A percentile compares a stretch with the other conserved stretches of the same genome.
Conservation (phyloP, 2,113 vertebrate species). For the Felis catus region DNA sequence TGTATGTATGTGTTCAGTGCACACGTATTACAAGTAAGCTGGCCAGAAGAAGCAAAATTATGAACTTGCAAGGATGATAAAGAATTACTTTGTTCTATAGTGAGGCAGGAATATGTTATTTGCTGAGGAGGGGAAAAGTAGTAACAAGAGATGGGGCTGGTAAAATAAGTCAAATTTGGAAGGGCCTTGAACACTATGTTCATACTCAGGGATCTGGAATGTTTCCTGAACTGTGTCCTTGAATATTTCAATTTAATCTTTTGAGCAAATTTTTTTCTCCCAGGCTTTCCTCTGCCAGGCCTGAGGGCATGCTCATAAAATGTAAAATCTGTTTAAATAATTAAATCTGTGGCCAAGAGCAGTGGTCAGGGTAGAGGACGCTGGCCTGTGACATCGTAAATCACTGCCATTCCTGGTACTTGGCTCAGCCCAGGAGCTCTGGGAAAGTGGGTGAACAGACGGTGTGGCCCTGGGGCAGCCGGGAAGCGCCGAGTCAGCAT, state of each 20-base stretch:
- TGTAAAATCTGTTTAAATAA: slow-evolving; percentile 75
- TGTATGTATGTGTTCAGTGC: fast-evolving
- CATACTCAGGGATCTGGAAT: background rate
- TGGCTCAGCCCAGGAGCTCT: background rate
- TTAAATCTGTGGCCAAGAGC: slow-evolving; percentile 67
- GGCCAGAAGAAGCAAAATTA: background rate
- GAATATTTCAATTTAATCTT: slow-evolving; percentile 55
- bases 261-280: slow-evolving; percentile 3
- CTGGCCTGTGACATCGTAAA: slow-evolving; percentile 58
- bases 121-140: background rate
- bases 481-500: background rate
- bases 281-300: slow-evolving; percentile 49
- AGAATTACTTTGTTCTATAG: background rate
- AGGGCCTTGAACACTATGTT: background rate
- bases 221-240: slow-evolving; percentile 24
- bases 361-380: slow-evolving; percentile 58
- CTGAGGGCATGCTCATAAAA: slow-evolving; percentile 64
- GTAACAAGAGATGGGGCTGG: background rate
- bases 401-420: slow-evolving; percentile 27
- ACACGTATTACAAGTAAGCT: background rate
- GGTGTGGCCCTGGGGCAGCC: fast-evolving
- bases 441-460: background rate
- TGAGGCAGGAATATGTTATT: background rate
- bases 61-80: background rate
- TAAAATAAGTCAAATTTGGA: background rate